A percentile compares a stretch with the other conserved stretches of the same genome.
Evolutionary conservation across 2,113 vertebrate genomes (phyloP).

Genomic region (Lynx canadensis): DNA sequence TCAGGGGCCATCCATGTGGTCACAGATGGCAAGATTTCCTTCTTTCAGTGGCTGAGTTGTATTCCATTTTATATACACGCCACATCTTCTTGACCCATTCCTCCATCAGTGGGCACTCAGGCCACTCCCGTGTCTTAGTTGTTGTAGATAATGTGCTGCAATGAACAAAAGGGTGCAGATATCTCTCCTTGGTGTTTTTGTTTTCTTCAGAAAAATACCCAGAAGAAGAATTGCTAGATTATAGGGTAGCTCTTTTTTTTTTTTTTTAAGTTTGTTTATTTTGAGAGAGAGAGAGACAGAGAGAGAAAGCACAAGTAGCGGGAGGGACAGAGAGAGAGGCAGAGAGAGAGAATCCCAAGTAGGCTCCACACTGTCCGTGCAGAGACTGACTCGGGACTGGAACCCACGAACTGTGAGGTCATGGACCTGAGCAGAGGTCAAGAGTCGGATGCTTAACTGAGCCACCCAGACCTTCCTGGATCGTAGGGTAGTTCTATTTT

Average conservation of each 20-base stretch:
- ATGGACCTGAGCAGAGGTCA: too few relatives aligned
- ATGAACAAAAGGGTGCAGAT: accelerated
- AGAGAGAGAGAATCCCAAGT: too few relatives aligned
- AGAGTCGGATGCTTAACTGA: too few relatives aligned
- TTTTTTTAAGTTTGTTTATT: background rate
- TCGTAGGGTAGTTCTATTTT: background rate
- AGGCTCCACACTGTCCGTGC: too few relatives aligned
- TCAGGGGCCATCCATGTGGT: background rate
- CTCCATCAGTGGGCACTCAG: background rate
- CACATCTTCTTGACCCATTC: background rate
- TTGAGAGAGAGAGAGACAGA: too few relatives aligned
- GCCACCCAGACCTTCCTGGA: too few relatives aligned
- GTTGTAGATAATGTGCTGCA: background rate
- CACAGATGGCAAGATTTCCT: background rate
- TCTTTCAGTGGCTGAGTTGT: background rate
- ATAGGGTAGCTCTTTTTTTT: background rate
- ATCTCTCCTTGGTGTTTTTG: background rate
- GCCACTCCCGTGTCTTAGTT: too few relatives aligned
- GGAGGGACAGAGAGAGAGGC: too few relatives aligned
- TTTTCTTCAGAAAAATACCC: background rate
- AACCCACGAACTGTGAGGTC: too few relatives aligned
- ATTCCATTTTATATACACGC: background rate
- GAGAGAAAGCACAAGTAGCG: too few relatives aligned
- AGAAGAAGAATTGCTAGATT: background rate
- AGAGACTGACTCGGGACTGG: too few relatives aligned